Base-by-base conservation (phyloP, 2,797 vertebrate genomes). In the Petrocephalus sullivani region DNA sequence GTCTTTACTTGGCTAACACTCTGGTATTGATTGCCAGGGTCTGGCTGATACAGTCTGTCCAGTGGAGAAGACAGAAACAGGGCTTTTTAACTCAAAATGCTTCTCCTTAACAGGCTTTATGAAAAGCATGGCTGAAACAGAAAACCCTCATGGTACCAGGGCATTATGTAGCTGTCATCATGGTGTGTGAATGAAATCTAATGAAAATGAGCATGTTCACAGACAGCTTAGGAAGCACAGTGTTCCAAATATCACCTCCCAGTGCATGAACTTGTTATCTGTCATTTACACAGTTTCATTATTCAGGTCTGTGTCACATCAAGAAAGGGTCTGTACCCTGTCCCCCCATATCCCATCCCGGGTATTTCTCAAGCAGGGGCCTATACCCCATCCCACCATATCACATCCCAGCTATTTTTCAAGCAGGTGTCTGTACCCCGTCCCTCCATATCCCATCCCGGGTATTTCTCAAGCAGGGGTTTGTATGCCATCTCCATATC, bases 41-140 rank as follows among this genome's bases (percentile, higher is more conserved):
- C 82, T 88, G 87, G 82, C 60, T 88, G 82, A 71, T 21, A 54
- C 86, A 87, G 86, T 60, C 23, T 85, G 58, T 49, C 28, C 49
- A 16, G 23, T 21, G 16, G 49, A 85, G 49, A 85, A 51, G 28
- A 51, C 16, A n/a, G 60, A 88, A 64, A 61, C 16, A 41, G 56
- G 46, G 41, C 56, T 85, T 49, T 37, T 64, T 56, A 84, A 83
- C 51, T 21, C 41, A 54, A 14, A 54, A 53, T 57, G n/a, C 14
- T 54, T 64, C 19, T 19, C 33, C 58, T 85, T 85, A 56, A 56
- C 54, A 53, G 53, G n/a, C 19, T 51, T 51, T 51, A 23, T 19
- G n/a, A 53, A 85, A 54, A 56, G 12, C 49, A 54, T 6, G 23
- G 10, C 49, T 54, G 51, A 28, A 56, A 28, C 46, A 19, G 23